Evolutionary conservation across 2,888 invertebrate species (phyloP).

Genomic region (Nezara viridula): DNA sequence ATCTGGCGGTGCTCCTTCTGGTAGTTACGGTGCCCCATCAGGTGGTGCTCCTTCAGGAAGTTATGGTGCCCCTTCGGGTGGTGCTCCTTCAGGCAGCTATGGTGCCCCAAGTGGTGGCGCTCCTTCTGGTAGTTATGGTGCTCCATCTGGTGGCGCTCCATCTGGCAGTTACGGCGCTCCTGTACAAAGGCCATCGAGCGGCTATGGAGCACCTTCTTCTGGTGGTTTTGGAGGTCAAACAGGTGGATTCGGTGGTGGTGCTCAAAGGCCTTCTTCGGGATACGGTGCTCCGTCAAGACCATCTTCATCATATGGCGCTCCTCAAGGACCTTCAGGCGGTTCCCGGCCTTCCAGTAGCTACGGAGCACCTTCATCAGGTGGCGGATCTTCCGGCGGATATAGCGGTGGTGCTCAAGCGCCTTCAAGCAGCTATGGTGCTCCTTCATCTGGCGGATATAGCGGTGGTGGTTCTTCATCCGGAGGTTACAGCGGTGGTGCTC

Average conservation of each 20-base stretch:
- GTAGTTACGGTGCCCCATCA: constrained; percentile 64
- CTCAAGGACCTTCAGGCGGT: constrained; percentile 58
- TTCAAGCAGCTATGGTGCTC: constrained; percentile 54
- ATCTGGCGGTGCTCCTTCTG: constrained; percentile 60
- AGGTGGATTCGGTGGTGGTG: constrained; percentile 50
- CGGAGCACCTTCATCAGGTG: constrained; percentile 59
- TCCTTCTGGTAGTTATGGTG: constrained; percentile 57
- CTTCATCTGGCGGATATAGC: constrained; percentile 64
- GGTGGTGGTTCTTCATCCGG: constrained; percentile 63
- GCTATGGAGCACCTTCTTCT: constrained; percentile 64
- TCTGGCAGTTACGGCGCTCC: constrained; percentile 60
- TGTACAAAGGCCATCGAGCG: constrained; percentile 62
- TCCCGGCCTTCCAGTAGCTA: constrained; percentile 55
- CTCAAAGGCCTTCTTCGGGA: constrained; percentile 61
- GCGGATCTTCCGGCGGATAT: constrained; percentile 51
- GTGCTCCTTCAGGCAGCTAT: constrained; percentile 52
- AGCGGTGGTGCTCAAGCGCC: constrained; percentile 60
- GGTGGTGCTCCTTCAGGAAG: constrained; percentile 62
- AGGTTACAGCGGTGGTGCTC: constrained; percentile 62
- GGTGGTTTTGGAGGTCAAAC: not conserved
- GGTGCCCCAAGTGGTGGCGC: constrained; percentile 53
- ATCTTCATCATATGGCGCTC: constrained; percentile 64
- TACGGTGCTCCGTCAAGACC: constrained; percentile 65
- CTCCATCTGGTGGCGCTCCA: constrained; percentile 58
- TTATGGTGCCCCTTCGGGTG: constrained; percentile 61